Conservation (phyloP, 2,888 invertebrate species). For the Hymenopus coronatus region DNA sequence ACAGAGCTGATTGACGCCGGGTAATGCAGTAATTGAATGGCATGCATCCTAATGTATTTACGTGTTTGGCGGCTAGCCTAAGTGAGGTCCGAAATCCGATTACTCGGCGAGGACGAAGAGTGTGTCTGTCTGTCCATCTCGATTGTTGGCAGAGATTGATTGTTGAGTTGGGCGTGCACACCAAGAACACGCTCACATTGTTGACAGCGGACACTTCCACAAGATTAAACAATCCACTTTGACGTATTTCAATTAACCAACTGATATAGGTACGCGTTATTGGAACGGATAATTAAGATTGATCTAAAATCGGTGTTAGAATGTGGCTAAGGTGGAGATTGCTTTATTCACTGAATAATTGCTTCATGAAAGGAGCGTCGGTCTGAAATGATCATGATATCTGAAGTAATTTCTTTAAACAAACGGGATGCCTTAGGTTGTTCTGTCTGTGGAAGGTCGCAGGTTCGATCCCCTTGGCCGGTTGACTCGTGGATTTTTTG, state of each 20-base stretch:
- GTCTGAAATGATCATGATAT: too few species aligned
- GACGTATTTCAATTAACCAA: neutral
- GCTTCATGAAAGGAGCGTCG: too few species aligned
- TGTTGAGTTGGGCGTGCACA: neutral
- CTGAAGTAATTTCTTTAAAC: too few species aligned
- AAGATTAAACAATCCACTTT: neutral
- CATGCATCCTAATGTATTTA: neutral
- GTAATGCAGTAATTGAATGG: neutral
- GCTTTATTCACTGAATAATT: too few species aligned
- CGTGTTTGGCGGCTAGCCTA: neutral
- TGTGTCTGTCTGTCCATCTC: neutral
- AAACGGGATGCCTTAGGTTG: too few species aligned
- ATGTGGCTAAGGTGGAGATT: too few species aligned
- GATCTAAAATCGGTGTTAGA: too few species aligned
- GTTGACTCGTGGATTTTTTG: too few species aligned
- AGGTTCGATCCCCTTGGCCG: too few species aligned
- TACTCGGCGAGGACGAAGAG: neutral
- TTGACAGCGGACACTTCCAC: neutral
- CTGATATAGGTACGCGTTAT: too few species aligned
- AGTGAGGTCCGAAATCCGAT: neutral
- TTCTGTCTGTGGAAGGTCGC: too few species aligned
- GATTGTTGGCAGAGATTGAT: neutral
- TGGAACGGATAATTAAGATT: too few species aligned
- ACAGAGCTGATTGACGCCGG: neutral
- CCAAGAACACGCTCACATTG: neutral